Conservation (phyloP, 2,888 invertebrate species). For the Hylaea fasciaria region DNA sequence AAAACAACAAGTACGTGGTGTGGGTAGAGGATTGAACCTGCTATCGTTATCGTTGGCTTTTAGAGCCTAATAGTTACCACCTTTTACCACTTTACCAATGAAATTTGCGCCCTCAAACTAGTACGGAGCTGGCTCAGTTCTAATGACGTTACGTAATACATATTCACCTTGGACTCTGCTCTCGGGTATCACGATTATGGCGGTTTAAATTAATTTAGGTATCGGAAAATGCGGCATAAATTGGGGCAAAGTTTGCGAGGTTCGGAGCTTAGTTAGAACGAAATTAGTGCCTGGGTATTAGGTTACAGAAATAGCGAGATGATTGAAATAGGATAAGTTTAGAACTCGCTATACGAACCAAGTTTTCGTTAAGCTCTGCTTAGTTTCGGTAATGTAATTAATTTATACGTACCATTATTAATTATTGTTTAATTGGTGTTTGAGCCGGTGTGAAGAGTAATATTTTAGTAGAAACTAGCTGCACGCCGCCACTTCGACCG, state of each 20-base stretch:
- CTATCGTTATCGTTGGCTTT: no score
- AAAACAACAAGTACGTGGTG: no score
- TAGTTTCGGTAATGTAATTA: background rate
- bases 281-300: slow-evolving; percentile 18
- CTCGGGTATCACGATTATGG: slow-evolving; percentile 10
- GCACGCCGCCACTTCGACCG: no score
- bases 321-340: slow-evolving; percentile 7
- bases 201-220: slow-evolving; percentile 28
- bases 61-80: no score
- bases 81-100: no score
- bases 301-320: background rate
- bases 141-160: slow-evolving; percentile 12
- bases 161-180: slow-evolving; percentile 7
- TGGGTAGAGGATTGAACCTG: no score
- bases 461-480: no score
- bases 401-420: no score
- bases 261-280: slow-evolving; percentile 8
- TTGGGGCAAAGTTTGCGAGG: slow-evolving; percentile 19
- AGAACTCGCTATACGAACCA: background rate
- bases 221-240: slow-evolving; percentile 26
- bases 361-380: no score
- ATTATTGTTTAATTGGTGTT: no score
- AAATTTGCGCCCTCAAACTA: no score
- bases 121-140: background rate
- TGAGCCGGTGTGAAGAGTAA: no score